Evolutionary conservation across 2,113 vertebrate genomes (phyloP).

Genomic region (Campylorhamphus procurvoides): DNA sequence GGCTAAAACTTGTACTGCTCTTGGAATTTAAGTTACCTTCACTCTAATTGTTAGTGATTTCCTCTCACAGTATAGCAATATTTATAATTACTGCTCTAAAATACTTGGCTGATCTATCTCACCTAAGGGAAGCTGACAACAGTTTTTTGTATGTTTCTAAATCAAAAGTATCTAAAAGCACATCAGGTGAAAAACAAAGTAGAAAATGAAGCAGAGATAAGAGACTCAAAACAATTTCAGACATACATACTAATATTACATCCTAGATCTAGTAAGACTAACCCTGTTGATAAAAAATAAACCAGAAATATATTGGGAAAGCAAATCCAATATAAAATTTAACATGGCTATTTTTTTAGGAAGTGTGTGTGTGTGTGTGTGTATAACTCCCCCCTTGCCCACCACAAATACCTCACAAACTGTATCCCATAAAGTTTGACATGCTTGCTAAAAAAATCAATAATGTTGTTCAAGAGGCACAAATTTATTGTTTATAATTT

Average conservation of each 20-base stretch:
- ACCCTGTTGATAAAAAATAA: background rate
- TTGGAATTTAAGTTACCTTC: background rate
- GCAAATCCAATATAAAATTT: background rate
- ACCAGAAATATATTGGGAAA: background rate
- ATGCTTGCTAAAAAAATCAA: background rate
- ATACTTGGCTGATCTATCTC: background rate
- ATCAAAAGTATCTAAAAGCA: slow-evolving; percentile 1
- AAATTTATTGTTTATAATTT: background rate
- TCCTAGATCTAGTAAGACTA: background rate
- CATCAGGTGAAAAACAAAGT: background rate
- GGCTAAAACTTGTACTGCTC: background rate
- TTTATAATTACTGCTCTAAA: background rate
- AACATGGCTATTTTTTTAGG: background rate
- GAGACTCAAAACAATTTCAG: background rate
- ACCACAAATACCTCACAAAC: background rate
- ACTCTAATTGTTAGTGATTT: background rate
- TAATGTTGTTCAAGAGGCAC: background rate
- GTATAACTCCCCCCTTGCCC: background rate
- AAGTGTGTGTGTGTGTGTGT: background rate
- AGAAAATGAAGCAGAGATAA: background rate
- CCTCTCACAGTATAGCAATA: background rate
- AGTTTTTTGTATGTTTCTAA: background rate
- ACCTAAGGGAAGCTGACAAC: background rate
- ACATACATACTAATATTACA: background rate
- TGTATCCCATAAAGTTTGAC: background rate